Conservation (phyloP, 2,888 invertebrate species). For the Cremastinae sp. region DNA sequence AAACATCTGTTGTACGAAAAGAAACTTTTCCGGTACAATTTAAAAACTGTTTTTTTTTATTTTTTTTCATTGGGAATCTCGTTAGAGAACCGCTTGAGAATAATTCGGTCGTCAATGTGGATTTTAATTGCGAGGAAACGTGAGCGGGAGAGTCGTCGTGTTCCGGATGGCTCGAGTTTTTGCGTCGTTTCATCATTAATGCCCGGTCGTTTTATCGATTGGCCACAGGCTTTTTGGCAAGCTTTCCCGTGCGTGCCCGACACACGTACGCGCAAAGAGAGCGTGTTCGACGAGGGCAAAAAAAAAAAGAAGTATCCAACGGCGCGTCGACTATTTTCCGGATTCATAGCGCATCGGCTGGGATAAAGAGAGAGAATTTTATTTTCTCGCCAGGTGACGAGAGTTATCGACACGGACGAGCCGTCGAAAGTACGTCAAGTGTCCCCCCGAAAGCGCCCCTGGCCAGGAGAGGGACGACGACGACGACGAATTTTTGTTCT, state of each 20-base stretch:
- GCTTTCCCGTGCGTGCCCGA: conserved; percentile 31
- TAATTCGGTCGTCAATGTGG: no score
- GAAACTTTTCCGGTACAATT: no score
- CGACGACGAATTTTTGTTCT: conserved; percentile 16
- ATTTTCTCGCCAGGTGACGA: conserved; percentile 29
- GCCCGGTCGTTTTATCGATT: conserved; percentile 33
- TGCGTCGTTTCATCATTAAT: conserved; percentile 30
- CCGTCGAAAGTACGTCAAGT: conserved; percentile 30
- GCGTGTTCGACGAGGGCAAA: conserved; percentile 5
- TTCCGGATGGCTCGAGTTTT: conserved; percentile 16
- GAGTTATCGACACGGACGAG: conserved; percentile 31
- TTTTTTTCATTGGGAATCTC: no score
- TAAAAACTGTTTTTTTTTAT: no score
- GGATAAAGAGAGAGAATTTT: conserved; percentile 14
- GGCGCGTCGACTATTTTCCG: no score
- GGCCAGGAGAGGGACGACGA: neutral
- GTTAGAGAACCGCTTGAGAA: no score
- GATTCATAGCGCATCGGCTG: neutral
- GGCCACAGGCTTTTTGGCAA: conserved; percentile 16
- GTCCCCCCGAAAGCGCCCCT: conserved; percentile 14
- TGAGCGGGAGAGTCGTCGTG: neutral
- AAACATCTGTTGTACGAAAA: no score
- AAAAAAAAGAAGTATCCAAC: neutral
- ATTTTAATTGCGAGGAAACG: no score
- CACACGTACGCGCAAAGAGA: conserved; percentile 18